These are phyloP conservation scores for Falco concolor DNA, from an alignment of 2,797 vertebrate genomes.

Conservation along the genomic window DNA sequence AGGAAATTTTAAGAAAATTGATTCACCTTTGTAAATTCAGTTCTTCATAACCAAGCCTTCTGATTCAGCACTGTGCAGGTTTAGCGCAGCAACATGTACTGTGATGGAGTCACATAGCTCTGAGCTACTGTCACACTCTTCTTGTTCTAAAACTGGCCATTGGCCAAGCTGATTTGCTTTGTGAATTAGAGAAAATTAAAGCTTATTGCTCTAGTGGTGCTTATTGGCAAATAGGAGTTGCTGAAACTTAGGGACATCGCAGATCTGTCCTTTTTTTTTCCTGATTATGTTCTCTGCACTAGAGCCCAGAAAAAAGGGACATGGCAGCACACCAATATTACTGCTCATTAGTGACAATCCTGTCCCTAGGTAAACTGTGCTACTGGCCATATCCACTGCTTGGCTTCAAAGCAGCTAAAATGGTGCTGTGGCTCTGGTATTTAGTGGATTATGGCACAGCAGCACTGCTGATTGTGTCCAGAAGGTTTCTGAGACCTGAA, in stretches of 20 bases:
- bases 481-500: not conserved
- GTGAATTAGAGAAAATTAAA: not conserved
- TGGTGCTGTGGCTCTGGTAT: not conserved
- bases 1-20: not conserved
- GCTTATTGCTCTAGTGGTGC: not conserved
- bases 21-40: not conserved
- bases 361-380: not conserved
- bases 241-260: not conserved
- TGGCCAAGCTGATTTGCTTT: not conserved
- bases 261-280: not conserved
- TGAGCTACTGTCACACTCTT: not conserved
- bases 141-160: not conserved
- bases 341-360: not conserved
- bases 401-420: not conserved
- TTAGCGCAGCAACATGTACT: not conserved
- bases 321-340: not conserved
- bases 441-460: not conserved
- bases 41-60: not conserved
- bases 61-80: not conserved
- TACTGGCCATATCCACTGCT: not conserved
- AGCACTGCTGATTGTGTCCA: not conserved
- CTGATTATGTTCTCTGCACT: not conserved
- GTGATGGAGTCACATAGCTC: not conserved
- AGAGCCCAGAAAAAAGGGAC: not conserved
- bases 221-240: not conserved